Conservation (phyloP, 2,888 invertebrate genomes). For the Cantharis rufa region DNA sequence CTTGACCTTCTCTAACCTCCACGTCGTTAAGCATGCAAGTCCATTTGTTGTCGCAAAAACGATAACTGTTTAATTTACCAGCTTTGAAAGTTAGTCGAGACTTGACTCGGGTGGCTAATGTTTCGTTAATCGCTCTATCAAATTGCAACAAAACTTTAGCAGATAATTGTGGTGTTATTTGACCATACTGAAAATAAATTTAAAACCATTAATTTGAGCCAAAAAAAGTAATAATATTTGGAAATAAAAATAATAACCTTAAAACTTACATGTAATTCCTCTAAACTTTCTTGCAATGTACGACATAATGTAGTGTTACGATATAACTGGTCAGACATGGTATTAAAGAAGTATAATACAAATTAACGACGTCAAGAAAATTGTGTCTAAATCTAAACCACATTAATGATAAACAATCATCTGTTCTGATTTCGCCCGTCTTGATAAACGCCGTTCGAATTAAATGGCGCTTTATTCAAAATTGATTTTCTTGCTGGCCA, state of each 20-base stretch:
- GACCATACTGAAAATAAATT: slow-evolving; percentile 77
- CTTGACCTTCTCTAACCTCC: slow-evolving; percentile 94
- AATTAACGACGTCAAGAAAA: background rate
- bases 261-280: slow-evolving; percentile 81
- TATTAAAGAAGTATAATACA: background rate
- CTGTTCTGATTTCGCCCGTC: background rate
- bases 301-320: slow-evolving; percentile 97
- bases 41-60: slow-evolving; percentile 99
- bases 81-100: slow-evolving; percentile 94
- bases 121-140: slow-evolving; percentile 95
- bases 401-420: background rate
- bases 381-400: background rate
- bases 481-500: background rate
- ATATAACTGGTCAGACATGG: slow-evolving; percentile 95
- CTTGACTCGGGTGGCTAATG: slow-evolving; percentile 87
- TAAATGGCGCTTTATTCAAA: background rate
- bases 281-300: slow-evolving; percentile 95
- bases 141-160: slow-evolving; percentile 94
- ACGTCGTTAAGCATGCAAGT: slow-evolving; percentile 98
- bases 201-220: slow-evolving; percentile 25
- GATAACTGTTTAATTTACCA: slow-evolving; percentile 80
- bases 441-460: background rate
- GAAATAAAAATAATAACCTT: slow-evolving; percentile 4
- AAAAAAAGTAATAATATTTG: background rate
- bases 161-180: slow-evolving; percentile 92